Evolutionary conservation across 2,888 invertebrate species (phyloP).

Genomic region (Cetonia aurata): DNA sequence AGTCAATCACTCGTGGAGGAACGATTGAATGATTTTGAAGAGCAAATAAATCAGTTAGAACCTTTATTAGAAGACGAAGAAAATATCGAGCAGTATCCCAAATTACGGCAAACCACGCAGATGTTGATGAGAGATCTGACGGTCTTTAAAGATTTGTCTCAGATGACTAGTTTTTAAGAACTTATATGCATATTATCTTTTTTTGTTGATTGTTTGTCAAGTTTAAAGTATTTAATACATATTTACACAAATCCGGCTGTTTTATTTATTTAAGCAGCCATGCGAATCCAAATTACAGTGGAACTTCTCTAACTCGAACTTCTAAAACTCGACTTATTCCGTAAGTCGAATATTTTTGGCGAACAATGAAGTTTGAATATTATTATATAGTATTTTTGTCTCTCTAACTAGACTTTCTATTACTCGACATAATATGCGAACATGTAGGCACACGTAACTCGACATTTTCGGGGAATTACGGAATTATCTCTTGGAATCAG

Average conservation of each 20-base stretch:
- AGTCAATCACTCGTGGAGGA: slow-evolving; percentile 81
- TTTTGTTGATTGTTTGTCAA: slow-evolving; percentile 21
- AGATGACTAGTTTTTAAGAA: slow-evolving; percentile 41
- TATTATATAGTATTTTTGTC: no score
- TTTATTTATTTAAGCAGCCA: no score
- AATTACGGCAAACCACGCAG: slow-evolving; percentile 79
- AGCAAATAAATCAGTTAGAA: slow-evolving; percentile 78
- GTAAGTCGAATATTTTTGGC: no score
- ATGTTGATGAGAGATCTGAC: slow-evolving; percentile 81
- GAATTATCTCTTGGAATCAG: no score
- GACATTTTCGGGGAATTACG: no score
- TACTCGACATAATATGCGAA: no score
- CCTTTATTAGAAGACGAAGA: slow-evolving; percentile 68
- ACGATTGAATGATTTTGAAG: slow-evolving; percentile 80
- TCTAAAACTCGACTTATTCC: no score
- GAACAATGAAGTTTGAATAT: no score
- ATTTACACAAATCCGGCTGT: background rate
- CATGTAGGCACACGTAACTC: no score
- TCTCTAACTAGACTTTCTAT: no score
- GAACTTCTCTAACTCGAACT: no score
- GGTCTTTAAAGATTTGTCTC: slow-evolving; percentile 68
- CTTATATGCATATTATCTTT: slow-evolving; percentile 20
- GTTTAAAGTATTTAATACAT: slow-evolving; percentile 21
- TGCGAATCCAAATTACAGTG: no score
- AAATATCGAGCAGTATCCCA: slow-evolving; percentile 73